A percentile compares a stretch with the other conserved stretches of the same genome.
phyloP scores from a whole-genome alignment of 1,140 invertebrate species.

The Drosophila lini region DNA sequence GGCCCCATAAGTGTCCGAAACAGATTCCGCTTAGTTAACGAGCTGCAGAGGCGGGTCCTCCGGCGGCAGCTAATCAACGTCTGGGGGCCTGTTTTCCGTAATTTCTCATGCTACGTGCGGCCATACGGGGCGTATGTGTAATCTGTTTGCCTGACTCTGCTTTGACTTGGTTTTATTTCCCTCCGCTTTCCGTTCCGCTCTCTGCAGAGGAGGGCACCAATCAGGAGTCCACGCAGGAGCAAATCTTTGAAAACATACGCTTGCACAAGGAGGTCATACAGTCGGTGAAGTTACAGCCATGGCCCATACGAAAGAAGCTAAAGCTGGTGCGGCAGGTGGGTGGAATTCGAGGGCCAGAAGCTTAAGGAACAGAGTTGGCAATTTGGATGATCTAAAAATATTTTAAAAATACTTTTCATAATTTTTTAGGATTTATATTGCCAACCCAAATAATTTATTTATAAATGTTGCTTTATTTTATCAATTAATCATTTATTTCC shows the following conservation, averaged over 20 bases:
- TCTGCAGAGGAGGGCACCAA: slow-evolving; percentile 88
- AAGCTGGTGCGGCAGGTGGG: slow-evolving; percentile 90
- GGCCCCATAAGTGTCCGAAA: slow-evolving; percentile 40
- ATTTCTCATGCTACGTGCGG: slow-evolving; percentile 69
- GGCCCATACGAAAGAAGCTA: slow-evolving; percentile 94
- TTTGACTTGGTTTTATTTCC: slow-evolving; percentile 3
- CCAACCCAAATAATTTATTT: background rate
- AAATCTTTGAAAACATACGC: slow-evolving; percentile 95
- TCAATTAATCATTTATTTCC: background rate
- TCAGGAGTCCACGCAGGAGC: slow-evolving; percentile 89
- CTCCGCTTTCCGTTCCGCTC: background rate
- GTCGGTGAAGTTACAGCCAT: slow-evolving; percentile 94
- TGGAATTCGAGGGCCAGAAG: background rate
- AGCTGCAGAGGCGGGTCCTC: slow-evolving; percentile 21
- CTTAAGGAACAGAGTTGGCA: background rate
- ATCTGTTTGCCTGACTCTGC: slow-evolving; percentile 33
- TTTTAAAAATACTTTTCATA: background rate
- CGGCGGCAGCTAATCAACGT: slow-evolving; percentile 60
- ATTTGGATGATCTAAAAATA: background rate
- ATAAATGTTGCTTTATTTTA: background rate
- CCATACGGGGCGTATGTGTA: slow-evolving; percentile 65
- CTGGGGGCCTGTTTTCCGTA: slow-evolving; percentile 52
- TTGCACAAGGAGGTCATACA: slow-evolving; percentile 96
- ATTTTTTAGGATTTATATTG: background rate
- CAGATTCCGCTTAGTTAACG: slow-evolving; percentile 61